phyloP scores from a whole-genome alignment of 1,140 invertebrate genomes.

The Anadara kagoshimensis region DNA sequence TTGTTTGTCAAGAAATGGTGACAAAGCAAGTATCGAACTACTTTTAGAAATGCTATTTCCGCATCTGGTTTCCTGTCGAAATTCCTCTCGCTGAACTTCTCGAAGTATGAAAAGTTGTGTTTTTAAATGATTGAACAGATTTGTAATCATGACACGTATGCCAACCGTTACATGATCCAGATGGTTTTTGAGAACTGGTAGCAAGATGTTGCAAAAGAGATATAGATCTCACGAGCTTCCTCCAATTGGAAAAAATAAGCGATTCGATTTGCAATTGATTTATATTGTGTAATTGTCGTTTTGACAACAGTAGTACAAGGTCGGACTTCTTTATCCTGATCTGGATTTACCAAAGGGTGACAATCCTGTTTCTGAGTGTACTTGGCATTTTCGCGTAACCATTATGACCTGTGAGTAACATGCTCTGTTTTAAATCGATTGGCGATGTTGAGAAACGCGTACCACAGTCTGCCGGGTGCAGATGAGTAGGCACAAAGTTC shows the following conservation, averaged over 20 bases:
- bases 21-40: neutral
- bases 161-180: neutral
- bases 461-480: conserved; percentile 36
- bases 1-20: conserved; percentile 27
- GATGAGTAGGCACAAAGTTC: conserved; percentile 19
- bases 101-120: conserved; percentile 10
- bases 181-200: neutral
- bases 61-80: neutral
- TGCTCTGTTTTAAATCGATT: neutral
- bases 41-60: neutral
- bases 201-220: conserved; percentile 8
- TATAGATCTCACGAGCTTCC: conserved; percentile 1
- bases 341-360: conserved; percentile 8
- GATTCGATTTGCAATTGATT: neutral
- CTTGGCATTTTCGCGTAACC: neutral
- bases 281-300: neutral
- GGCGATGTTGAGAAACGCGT: neutral
- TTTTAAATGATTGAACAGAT: neutral
- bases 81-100: conserved; percentile 12
- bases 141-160: neutral
- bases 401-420: conserved; percentile 17
- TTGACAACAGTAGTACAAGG: neutral
- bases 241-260: conserved; percentile 20
- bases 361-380: neutral
- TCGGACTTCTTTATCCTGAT: conserved; percentile 12